These are phyloP conservation scores for Chloebia gouldiae DNA, from an alignment of 2,113 vertebrate genomes.

Conservation along the genomic window DNA sequence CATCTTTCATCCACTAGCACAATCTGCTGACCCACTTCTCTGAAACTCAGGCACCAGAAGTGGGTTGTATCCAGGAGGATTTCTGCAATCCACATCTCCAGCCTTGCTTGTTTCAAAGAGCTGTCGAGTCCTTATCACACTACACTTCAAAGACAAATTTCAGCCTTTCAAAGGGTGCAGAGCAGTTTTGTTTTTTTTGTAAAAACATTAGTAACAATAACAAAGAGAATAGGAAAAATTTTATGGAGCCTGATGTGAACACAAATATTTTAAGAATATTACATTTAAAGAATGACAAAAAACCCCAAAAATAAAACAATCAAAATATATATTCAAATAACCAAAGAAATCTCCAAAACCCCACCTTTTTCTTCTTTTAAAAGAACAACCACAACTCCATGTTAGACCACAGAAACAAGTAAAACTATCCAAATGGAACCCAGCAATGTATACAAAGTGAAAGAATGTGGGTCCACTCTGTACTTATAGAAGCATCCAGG, in stretches of 20 bases:
- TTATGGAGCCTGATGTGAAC: not conserved
- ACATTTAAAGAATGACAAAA: not conserved
- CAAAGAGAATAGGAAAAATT: not conserved
- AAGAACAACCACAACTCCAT: not conserved
- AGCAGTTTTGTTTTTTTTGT: not conserved
- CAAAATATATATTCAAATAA: not conserved
- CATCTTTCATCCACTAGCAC: not conserved
- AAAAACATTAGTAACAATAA: not conserved
- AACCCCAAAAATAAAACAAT: no score
- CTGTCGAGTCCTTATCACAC: not conserved
- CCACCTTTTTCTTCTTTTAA: not conserved
- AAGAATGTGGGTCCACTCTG: not conserved
- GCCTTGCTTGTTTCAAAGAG: not conserved
- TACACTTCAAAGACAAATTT: not conserved
- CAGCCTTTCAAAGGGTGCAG: not conserved
- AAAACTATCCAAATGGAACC: not conserved
- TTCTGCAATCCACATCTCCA: conserved; percentile 14
- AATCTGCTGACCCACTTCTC: conserved; percentile 13
- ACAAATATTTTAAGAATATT: not conserved
- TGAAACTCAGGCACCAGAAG: not conserved
- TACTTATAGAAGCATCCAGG: not conserved
- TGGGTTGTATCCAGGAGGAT: not conserved
- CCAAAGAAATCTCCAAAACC: rapidly evolving
- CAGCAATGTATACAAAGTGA: not conserved
- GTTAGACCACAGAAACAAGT: not conserved